Percentiles rank a stretch among this genome's conserved stretches.
These are phyloP conservation scores for Oryzaephilus surinamensis DNA, from an alignment of 1,140 invertebrate genomes.

Conservation along the genomic window DNA sequence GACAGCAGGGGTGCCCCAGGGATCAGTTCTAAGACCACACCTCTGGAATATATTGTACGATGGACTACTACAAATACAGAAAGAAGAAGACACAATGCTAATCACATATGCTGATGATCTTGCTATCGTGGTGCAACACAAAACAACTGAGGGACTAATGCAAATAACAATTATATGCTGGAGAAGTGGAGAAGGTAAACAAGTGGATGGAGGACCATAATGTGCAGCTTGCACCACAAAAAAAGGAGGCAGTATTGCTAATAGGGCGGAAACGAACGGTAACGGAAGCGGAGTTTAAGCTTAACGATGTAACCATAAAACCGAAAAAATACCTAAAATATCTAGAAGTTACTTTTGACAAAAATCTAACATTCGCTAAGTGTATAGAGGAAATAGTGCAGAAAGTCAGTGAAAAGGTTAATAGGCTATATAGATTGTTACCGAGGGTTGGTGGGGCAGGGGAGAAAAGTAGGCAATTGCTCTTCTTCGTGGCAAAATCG, in stretches of 20 bases:
- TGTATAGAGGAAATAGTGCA: too few species aligned
- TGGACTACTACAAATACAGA: not conserved
- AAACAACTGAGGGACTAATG: not conserved
- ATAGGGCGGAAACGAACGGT: not conserved
- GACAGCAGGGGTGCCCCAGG: not conserved
- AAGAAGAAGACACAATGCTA: not conserved
- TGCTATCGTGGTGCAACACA: not conserved
- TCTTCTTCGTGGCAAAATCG: too few species aligned
- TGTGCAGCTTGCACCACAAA: not conserved
- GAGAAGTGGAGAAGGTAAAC: not conserved
- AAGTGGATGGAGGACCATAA: not conserved
- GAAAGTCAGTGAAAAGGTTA: too few species aligned
- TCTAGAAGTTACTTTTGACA: too few species aligned
- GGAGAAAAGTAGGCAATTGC: too few species aligned
- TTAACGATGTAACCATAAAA: too few species aligned
- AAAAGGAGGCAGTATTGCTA: not conserved
- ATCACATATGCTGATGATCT: not conserved
- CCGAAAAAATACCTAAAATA: not conserved
- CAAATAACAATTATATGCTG: not conserved
- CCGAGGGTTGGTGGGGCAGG: too few species aligned
- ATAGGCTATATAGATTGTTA: too few species aligned
- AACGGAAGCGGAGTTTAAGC: not conserved
- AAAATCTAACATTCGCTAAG: too few species aligned
- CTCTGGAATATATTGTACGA: constrained; percentile 1
- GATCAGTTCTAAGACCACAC: not conserved